phyloP scores from a whole-genome alignment of 2,113 vertebrate species.

The Hippocampus mohnikei region DNA sequence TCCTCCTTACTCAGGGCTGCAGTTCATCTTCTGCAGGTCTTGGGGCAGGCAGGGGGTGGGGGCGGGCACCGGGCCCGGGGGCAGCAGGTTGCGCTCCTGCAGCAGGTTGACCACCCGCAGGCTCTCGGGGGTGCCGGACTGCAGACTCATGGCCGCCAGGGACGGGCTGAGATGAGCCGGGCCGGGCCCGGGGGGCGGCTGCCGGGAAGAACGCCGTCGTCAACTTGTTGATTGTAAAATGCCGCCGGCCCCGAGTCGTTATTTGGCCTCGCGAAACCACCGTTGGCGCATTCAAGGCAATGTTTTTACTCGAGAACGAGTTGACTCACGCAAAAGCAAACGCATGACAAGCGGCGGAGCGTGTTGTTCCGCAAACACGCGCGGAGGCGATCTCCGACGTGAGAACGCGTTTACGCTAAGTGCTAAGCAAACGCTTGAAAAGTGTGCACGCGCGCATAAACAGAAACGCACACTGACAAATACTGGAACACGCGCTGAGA shows the following conservation, averaged over 20 bases:
- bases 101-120: slow-evolving; percentile 89
- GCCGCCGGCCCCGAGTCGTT: not conserved
- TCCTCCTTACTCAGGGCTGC: slow-evolving; percentile 83
- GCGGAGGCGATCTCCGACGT: not conserved
- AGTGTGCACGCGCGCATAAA: not conserved
- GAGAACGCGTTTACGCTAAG: not conserved
- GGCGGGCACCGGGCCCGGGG: slow-evolving; percentile 72
- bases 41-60: slow-evolving; percentile 88
- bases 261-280: not conserved
- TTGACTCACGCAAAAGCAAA: slow-evolving; percentile 15
- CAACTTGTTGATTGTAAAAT: not conserved
- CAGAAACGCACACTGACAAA: no score
- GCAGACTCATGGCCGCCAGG: slow-evolving; percentile 81
- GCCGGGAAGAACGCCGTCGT: not conserved
- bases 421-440: not conserved
- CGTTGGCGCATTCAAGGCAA: not conserved
- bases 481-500: no score
- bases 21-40: slow-evolving; percentile 92
- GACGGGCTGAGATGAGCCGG: slow-evolving; percentile 80
- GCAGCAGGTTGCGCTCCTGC: slow-evolving; percentile 93
- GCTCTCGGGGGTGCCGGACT: slow-evolving; percentile 80
- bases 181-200: slow-evolving; percentile 76
- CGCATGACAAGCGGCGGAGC: not conserved
- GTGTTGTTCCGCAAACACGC: not conserved
- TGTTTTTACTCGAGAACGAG: not conserved